Evolutionary conservation across 2,113 vertebrate genomes (phyloP).

Genomic region (Calyptomena viridis): DNA sequence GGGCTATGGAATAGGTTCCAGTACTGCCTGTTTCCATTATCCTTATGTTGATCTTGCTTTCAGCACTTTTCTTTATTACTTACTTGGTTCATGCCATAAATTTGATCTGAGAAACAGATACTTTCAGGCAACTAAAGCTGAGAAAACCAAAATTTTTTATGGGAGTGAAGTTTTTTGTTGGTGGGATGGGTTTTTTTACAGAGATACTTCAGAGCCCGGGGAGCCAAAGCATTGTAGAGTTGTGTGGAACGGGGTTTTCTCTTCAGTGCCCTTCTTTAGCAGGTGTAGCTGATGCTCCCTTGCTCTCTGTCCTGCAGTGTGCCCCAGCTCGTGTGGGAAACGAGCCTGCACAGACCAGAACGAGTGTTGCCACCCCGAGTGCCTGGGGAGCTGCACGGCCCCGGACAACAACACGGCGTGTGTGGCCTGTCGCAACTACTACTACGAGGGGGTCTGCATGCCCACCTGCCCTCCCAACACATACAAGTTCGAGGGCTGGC

Average conservation of each 20-base stretch:
- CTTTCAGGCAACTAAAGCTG: background rate
- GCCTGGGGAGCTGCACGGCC: slow-evolving; percentile 87
- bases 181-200: background rate
- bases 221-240: fast-evolving
- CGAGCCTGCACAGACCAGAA: slow-evolving; percentile 84
- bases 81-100: background rate
- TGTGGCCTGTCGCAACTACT: slow-evolving; percentile 91
- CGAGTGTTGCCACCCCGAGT: slow-evolving; percentile 93
- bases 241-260: background rate
- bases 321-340: slow-evolving; percentile 85
- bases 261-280: background rate
- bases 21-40: background rate
- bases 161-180: background rate
- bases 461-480: slow-evolving; percentile 86
- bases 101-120: background rate
- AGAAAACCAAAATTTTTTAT: background rate
- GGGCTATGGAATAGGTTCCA: background rate
- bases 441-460: slow-evolving; percentile 85
- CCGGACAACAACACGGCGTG: slow-evolving; percentile 86
- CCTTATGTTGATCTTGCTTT: slow-evolving; percentile 12
- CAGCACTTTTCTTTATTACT: slow-evolving; percentile 13
- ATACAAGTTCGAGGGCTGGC: slow-evolving; percentile 96
- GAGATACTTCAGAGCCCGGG: background rate
- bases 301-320: slow-evolving; percentile 78
- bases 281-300: background rate